Evolutionary conservation across 2,113 vertebrate species (phyloP), one percentile per base, ranked within the genome.

Genomic region (Python bivittatus): DNA sequence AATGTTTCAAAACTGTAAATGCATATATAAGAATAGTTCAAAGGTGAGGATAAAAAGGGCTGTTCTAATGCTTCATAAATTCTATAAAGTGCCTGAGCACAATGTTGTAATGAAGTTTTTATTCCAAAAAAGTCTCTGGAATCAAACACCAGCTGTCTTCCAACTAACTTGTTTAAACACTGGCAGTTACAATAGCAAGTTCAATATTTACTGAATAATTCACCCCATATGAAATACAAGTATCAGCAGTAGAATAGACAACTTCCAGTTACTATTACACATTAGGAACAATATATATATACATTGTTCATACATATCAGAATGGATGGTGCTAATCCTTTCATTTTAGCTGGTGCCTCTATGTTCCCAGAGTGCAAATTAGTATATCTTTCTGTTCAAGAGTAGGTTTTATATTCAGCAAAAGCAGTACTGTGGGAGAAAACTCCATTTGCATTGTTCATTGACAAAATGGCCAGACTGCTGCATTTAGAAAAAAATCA

Each of bases 221-320:
- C 23, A 72, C 91, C 92, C 90, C 86, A 64, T 93, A 91, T 27
- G 58, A 95, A 93, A 94, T 92, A 44, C 58, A 91, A 27, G 60
- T 95, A 93, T 85, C 83, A 86, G 91, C 92, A 96, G 86, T 93
- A 93, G 89, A 88, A 0, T n/a, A 2, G 94, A 94, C 33, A 89
- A 72, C 9, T 94, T 96, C 91, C 92, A 94, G 91, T 92, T 88
- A 95, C 94, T 96, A 97, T 94, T 96, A 95, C 94, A 96, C 95
- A 93, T 95, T 72, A 90, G 93, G 91, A 95, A 94, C 90, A 94
- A 95, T 17, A 84, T 92, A 92, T 84, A 72, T 79, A 79, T 72
- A 79, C 38, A 79, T 79, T 79, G 68, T 79, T 38, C 2, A 68
- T 38, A 87, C 56, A 68, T 15, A 85, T 85, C 48, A 61, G 87